Evolutionary conservation across 2,797 vertebrate genomes (phyloP).

Genomic region (Acridotheres tristis): DNA sequence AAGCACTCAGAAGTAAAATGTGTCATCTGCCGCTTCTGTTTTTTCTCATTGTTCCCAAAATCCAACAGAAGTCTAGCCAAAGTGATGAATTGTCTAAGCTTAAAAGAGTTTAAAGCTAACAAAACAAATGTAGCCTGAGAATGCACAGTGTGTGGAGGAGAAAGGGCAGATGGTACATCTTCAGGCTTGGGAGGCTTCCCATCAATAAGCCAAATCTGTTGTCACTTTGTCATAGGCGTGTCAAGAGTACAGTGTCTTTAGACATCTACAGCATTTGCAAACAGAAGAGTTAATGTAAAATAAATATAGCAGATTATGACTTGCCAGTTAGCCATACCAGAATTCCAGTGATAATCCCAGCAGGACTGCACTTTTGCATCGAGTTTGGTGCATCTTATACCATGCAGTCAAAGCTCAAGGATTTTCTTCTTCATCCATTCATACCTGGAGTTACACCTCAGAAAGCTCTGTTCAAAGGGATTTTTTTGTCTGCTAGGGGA

Average conservation of each 20-base stretch:
- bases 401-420: not conserved
- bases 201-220: not conserved
- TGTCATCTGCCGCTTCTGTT: fast-evolving
- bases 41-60: not conserved
- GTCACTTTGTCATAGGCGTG: not conserved
- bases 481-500: not conserved
- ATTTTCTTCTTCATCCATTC: not conserved
- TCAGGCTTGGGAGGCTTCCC: not conserved
- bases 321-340: not conserved
- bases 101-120: not conserved
- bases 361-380: not conserved
- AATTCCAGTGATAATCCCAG: not conserved
- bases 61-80: not conserved
- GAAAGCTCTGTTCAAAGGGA: not conserved
- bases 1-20: not conserved
- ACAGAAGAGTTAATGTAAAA: not conserved
- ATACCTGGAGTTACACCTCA: not conserved
- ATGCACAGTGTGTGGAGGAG: not conserved
- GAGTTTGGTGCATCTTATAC: not conserved
- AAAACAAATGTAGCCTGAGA: not conserved
- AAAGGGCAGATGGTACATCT: not conserved
- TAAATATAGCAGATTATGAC: not conserved
- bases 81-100: not conserved
- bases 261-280: not conserved
- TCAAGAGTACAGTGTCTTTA: not conserved